Percentiles rank a stretch among this genome's conserved stretches.
These are phyloP conservation scores for Latheticus oryzae DNA, from an alignment of 2,888 invertebrate genomes.

Conservation along the genomic window DNA sequence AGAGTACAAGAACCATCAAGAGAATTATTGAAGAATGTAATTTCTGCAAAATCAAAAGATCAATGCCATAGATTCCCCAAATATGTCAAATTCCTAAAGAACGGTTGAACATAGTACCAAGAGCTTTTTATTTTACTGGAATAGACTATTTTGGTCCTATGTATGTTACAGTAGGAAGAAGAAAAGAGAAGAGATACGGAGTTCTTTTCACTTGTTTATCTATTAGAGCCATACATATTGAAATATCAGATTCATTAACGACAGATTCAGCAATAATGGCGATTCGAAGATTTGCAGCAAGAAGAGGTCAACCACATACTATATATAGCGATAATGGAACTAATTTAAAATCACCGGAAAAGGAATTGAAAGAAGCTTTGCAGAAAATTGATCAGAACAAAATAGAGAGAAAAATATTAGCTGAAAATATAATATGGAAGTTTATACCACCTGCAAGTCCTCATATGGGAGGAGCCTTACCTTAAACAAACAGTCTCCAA, in stretches of 20 bases:
- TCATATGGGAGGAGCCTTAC: slow-evolving; percentile 3
- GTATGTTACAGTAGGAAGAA: background rate
- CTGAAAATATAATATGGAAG: background rate
- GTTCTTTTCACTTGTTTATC: slow-evolving; percentile 9
- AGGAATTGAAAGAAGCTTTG: slow-evolving; percentile 16
- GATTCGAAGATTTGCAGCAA: slow-evolving; percentile 47
- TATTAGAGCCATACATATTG: slow-evolving; percentile 14
- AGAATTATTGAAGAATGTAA: background rate
- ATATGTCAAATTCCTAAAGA: background rate
- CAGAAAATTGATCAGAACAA: background rate
- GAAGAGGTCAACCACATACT: slow-evolving; percentile 44
- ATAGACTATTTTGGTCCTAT: slow-evolving; percentile 7
- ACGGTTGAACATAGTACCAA: background rate
- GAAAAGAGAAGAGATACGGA: background rate
- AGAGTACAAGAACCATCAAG: too few relatives aligned
- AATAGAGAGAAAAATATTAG: background rate
- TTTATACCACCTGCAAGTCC: slow-evolving; percentile 10
- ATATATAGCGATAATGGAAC: slow-evolving; percentile 52
- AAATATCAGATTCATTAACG: slow-evolving; percentile 32
- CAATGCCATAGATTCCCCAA: too few relatives aligned
- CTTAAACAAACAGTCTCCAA: too few relatives aligned
- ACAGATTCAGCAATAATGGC: slow-evolving; percentile 41
- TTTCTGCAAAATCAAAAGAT: background rate
- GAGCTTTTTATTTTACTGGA: background rate
- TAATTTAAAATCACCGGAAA: slow-evolving; percentile 49